Conservation (phyloP, 2,888 invertebrate genomes). For the Stenotaenia linearis region DNA sequence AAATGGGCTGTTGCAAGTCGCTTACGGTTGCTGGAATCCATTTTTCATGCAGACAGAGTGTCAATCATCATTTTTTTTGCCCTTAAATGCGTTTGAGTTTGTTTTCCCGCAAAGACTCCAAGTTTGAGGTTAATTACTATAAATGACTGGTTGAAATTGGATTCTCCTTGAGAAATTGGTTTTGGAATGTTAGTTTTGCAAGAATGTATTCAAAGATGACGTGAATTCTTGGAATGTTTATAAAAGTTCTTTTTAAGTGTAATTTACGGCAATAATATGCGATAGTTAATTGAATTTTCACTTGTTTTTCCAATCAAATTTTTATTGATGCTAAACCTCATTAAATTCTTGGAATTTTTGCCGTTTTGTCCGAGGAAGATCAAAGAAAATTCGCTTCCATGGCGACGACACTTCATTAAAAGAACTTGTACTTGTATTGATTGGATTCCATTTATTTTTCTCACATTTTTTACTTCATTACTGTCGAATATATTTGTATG, state of each 20-base stretch:
- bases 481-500: background rate
- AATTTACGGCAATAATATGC: no score
- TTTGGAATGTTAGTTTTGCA: no score
- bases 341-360: background rate
- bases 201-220: no score
- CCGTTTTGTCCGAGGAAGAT: background rate
- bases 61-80: background rate
- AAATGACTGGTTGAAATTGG: no score
- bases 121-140: no score
- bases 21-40: background rate
- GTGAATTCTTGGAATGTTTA: no score
- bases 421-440: constrained; percentile 2
- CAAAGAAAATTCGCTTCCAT: background rate
- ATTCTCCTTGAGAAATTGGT: no score
- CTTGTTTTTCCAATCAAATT: background rate
- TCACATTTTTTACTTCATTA: background rate
- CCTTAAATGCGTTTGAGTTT: no score
- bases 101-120: no score
- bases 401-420: background rate
- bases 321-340: background rate
- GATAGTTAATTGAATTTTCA: background rate
- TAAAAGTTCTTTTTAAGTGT: no score
- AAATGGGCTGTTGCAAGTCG: background rate
- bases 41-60: background rate
- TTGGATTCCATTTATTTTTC: background rate